phyloP scores from a whole-genome alignment of 2,113 vertebrate genomes.

The Alexandromys fortis region DNA sequence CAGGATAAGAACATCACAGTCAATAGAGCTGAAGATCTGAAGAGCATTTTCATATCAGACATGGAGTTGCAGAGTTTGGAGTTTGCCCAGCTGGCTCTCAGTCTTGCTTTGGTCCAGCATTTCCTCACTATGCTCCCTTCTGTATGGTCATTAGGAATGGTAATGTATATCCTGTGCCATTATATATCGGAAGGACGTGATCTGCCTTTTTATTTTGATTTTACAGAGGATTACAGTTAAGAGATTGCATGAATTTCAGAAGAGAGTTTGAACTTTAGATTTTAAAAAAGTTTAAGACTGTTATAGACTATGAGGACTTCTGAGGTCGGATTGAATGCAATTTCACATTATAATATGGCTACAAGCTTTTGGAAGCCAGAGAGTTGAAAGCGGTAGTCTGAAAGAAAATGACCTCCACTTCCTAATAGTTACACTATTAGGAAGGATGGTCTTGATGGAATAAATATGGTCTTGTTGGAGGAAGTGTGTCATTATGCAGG shows the following conservation, averaged over 20 bases:
- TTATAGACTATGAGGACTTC: not conserved
- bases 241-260: not conserved
- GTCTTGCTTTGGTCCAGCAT: not conserved
- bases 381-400: too few relatives aligned
- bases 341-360: not conserved
- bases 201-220: not conserved
- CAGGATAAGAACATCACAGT: not conserved
- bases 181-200: not conserved
- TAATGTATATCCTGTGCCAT: not conserved
- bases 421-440: too few relatives aligned
- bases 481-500: too few relatives aligned
- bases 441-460: too few relatives aligned
- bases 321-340: not conserved
- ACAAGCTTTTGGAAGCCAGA: too few relatives aligned
- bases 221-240: not conserved
- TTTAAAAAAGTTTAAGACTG: not conserved
- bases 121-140: not conserved
- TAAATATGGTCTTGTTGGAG: too few relatives aligned
- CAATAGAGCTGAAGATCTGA: not conserved
- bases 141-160: not conserved
- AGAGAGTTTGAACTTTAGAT: not conserved
- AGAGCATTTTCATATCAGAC: not conserved
- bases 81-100: not conserved
- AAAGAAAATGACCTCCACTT: too few relatives aligned
- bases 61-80: not conserved